Evolutionary conservation across 2,113 vertebrate species (phyloP).

Genomic region (Xenotilapia longispinis): DNA sequence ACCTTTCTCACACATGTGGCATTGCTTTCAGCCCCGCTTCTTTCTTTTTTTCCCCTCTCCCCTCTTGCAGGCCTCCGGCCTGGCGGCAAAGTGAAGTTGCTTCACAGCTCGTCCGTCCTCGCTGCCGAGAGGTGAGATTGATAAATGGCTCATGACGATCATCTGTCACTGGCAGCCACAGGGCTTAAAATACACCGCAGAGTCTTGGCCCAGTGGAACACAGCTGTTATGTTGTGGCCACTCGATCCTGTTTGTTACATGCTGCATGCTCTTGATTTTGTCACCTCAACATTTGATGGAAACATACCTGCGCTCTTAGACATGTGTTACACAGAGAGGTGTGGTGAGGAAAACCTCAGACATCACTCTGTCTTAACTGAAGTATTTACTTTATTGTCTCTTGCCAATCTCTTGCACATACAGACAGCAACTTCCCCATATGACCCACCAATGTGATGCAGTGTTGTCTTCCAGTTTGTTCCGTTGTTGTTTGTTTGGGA

Average conservation of each 20-base stretch:
- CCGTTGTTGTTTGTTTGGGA: background rate
- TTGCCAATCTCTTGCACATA: background rate
- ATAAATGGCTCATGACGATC: slow-evolving; percentile 16
- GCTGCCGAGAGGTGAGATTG: slow-evolving; percentile 74
- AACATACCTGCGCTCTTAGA: background rate
- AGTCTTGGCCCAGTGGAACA: slow-evolving; percentile 2
- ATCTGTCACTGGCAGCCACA: slow-evolving; percentile 5
- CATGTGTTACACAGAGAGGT: background rate
- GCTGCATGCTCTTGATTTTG: slow-evolving; percentile 4
- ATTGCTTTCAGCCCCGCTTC: background rate
- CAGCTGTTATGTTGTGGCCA: slow-evolving; percentile 41
- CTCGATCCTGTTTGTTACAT: slow-evolving; percentile 30
- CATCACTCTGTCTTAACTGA: background rate
- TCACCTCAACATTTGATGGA: background rate
- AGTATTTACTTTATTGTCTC: background rate
- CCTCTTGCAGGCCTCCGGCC: slow-evolving; percentile 81
- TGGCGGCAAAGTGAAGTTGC: slow-evolving; percentile 88
- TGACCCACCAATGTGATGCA: background rate
- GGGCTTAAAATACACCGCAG: slow-evolving; percentile 40
- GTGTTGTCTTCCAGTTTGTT: background rate
- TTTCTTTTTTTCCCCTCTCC: background rate
- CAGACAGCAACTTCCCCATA: background rate
- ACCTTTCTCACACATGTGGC: background rate
- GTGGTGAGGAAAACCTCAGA: background rate
- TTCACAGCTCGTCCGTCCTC: slow-evolving; percentile 79